phyloP scores from a whole-genome alignment of 2,888 invertebrate species.

The Caenorhabditis sp. region DNA sequence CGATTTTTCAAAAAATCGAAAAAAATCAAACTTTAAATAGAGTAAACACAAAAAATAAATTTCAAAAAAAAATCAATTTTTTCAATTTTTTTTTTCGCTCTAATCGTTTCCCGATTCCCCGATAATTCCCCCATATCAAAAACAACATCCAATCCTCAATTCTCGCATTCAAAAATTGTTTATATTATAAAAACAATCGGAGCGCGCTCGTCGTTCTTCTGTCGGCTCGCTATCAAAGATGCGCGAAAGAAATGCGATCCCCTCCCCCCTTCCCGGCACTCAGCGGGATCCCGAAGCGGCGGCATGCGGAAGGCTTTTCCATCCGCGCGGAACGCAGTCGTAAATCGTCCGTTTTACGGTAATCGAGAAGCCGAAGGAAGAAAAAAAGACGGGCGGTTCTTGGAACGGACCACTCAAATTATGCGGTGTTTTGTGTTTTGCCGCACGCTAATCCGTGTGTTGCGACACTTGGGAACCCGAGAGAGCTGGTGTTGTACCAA shows the following conservation, averaged over 20 bases:
- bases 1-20: too few relatives aligned
- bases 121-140: too few relatives aligned
- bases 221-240: slow-evolving; percentile 46
- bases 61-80: not conserved
- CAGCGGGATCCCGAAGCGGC: not conserved
- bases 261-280: too few relatives aligned
- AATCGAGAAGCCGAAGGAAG: too few relatives aligned
- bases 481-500: too few relatives aligned
- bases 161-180: not conserved
- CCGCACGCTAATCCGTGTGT: slow-evolving; percentile 48
- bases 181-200: too few relatives aligned
- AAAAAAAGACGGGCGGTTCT: too few relatives aligned
- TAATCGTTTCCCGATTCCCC: too few relatives aligned
- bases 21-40: too few relatives aligned
- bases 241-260: slow-evolving; percentile 47
- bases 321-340: not conserved
- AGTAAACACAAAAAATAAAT: not conserved
- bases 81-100: too few relatives aligned
- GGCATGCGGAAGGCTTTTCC: slow-evolving; percentile 1
- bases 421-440: slow-evolving; percentile 24
- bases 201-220: too few relatives aligned
- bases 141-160: too few relatives aligned
- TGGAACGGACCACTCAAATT: not conserved
- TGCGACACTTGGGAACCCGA: not conserved
- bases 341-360: not conserved